Percentiles rank a stretch among this genome's conserved stretches.
Evolutionary conservation across 2,113 vertebrate genomes (phyloP).

Genomic region (Ophthalmolycus amberensis): DNA sequence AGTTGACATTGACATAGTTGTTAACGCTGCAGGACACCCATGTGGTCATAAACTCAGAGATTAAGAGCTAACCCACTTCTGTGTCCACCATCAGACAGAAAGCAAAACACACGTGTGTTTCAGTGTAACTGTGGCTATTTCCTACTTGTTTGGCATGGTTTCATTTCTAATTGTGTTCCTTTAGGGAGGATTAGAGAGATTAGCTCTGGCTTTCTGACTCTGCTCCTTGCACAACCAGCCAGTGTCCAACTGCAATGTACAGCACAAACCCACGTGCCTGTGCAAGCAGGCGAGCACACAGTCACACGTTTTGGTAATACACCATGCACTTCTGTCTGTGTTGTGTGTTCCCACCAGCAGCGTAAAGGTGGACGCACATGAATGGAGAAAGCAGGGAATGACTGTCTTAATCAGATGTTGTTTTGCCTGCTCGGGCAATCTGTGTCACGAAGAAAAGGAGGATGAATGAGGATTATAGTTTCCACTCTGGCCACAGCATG

Average conservation of each 20-base stretch:
- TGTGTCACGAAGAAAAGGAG: slow-evolving; percentile 50
- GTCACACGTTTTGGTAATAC: neutral
- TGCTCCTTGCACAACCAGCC: slow-evolving; percentile 16
- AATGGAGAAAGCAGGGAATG: slow-evolving; percentile 1
- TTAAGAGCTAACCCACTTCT: neutral
- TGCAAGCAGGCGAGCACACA: neutral
- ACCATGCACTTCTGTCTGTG: neutral
- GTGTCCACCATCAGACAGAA: neutral
- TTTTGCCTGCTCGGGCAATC: slow-evolving; percentile 54
- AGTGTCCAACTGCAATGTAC: slow-evolving; percentile 19
- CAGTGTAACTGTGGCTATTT: slow-evolving; percentile 40
- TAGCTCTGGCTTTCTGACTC: slow-evolving; percentile 57
- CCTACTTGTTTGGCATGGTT: slow-evolving; percentile 51
- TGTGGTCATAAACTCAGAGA: neutral
- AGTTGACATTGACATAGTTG: neutral
- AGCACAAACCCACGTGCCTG: slow-evolving; percentile 18
- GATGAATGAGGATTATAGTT: slow-evolving; percentile 66
- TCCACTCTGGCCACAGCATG: slow-evolving; percentile 44
- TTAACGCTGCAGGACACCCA: neutral
- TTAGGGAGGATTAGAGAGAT: slow-evolving; percentile 73
- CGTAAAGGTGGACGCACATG: slow-evolving; percentile 11
- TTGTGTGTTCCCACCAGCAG: neutral
- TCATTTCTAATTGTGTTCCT: slow-evolving; percentile 64
- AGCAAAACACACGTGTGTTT: neutral
- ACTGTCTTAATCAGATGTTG: slow-evolving; percentile 39